phyloP scores from a whole-genome alignment of 2,113 vertebrate genomes.

The Anhinga anhinga region DNA sequence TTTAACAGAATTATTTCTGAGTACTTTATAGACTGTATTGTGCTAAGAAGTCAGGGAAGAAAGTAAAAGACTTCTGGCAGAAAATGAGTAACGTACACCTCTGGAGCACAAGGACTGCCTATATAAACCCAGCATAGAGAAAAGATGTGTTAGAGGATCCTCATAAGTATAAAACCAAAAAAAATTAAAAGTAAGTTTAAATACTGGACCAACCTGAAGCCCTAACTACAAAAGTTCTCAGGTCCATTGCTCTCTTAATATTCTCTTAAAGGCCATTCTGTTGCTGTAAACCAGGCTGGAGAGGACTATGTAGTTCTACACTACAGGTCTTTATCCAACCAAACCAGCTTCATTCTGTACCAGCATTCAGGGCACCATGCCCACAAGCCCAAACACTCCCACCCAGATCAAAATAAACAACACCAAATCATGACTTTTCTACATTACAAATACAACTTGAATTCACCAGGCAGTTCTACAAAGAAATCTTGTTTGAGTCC shows the following conservation, averaged over 20 bases:
- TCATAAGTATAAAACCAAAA: not conserved
- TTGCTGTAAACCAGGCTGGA: not conserved
- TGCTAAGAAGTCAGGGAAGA: not conserved
- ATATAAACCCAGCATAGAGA: not conserved
- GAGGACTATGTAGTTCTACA: not conserved
- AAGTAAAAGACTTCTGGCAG: not conserved
- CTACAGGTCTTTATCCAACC: not conserved
- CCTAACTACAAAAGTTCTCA: not conserved
- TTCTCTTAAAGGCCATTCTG: not conserved
- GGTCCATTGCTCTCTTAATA: not conserved
- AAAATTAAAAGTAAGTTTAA: not conserved
- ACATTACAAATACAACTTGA: not conserved
- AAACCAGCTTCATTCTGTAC: not conserved
- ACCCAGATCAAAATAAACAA: not conserved
- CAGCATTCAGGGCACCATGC: not conserved
- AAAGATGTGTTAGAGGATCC: not conserved
- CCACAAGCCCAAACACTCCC: not conserved
- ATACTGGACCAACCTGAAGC: not conserved
- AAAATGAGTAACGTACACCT: not conserved
- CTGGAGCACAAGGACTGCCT: not conserved
- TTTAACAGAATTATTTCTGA: not conserved
- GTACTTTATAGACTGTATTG: not conserved
- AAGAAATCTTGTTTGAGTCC: not conserved
- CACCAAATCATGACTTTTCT: not conserved
- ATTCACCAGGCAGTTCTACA: not conserved